A percentile compares a stretch with the other conserved stretches of the same genome.
These are phyloP conservation scores for Coregonus suidteri DNA, from an alignment of 2,797 vertebrate species.

Conservation along the genomic window DNA sequence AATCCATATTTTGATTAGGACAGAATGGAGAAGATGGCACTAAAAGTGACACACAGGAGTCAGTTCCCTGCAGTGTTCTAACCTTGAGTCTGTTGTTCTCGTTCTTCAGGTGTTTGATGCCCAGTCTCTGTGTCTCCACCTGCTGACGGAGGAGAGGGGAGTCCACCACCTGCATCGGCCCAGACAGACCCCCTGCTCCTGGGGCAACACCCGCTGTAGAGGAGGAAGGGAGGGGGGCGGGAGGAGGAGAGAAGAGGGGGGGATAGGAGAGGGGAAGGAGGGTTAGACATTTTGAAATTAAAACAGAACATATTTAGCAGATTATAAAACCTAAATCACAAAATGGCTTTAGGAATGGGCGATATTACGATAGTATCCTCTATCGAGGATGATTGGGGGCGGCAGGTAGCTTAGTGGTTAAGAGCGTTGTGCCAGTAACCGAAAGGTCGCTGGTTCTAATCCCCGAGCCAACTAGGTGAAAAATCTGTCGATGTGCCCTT, in stretches of 20 bases:
- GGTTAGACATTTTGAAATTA: background rate
- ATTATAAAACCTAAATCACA: too few species aligned
- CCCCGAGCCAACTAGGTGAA: too few species aligned
- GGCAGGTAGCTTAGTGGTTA: too few species aligned
- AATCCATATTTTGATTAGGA: background rate
- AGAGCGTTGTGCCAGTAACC: too few species aligned
- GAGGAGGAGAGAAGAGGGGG: conserved; percentile 14
- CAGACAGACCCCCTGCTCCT: conserved; percentile 60
- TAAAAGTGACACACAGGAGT: conserved; percentile 25
- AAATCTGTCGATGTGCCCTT: too few species aligned
- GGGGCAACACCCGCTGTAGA: conserved; percentile 5
- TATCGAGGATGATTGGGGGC: too few species aligned
- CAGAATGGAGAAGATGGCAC: background rate
- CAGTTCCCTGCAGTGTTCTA: background rate
- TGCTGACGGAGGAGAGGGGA: conserved; percentile 90
- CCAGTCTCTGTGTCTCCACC: conserved; percentile 84
- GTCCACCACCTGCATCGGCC: conserved; percentile 84
- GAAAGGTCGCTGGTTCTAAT: too few species aligned
- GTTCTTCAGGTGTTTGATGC: conserved; percentile 87
- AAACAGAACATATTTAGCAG: background rate
- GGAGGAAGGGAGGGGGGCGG: background rate
- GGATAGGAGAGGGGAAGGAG: conserved; percentile 77
- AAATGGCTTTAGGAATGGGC: too few species aligned
- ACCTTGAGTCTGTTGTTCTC: conserved; percentile 90
- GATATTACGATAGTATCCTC: too few species aligned